phyloP scores from a whole-genome alignment of 2,888 invertebrate species.

The Steinernema scapterisci region DNA sequence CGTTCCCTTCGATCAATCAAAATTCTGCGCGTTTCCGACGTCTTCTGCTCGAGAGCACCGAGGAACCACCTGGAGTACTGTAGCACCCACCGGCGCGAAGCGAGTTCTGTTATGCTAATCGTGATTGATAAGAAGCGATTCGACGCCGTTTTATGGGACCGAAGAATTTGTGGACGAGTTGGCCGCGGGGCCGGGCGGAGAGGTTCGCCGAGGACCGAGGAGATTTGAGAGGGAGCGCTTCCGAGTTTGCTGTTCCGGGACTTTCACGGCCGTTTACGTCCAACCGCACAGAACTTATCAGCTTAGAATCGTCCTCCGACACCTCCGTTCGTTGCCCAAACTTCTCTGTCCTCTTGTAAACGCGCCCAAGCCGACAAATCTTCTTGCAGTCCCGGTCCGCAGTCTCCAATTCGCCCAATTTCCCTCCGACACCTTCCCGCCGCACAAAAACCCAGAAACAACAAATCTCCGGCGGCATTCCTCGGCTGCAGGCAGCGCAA shows the following conservation, averaged over 20 bases:
- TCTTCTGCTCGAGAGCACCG: background rate
- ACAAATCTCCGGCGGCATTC: no score
- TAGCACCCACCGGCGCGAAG: background rate
- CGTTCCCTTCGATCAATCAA: constrained; percentile 28
- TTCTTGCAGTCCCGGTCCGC: background rate
- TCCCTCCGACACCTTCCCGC: background rate
- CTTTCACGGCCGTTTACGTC: background rate
- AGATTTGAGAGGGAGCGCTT: background rate
- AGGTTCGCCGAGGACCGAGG: background rate
- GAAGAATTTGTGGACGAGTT: background rate
- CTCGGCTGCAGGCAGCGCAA: no score
- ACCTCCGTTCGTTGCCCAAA: no score
- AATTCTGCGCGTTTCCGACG: constrained; percentile 7
- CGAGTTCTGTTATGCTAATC: constrained; percentile 7
- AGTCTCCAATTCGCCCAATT: background rate
- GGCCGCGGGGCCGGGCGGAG: background rate
- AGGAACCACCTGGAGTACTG: constrained; percentile 4
- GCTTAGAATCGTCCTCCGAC: no score
- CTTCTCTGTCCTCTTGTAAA: no score
- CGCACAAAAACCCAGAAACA: background rate
- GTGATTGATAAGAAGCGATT: constrained; percentile 10
- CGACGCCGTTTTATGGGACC: background rate
- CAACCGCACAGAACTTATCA: background rate
- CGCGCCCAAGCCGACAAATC: no score
- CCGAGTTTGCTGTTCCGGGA: background rate